Conservation (phyloP, 2,797 vertebrate species). For the Austrolebias charrua region DNA sequence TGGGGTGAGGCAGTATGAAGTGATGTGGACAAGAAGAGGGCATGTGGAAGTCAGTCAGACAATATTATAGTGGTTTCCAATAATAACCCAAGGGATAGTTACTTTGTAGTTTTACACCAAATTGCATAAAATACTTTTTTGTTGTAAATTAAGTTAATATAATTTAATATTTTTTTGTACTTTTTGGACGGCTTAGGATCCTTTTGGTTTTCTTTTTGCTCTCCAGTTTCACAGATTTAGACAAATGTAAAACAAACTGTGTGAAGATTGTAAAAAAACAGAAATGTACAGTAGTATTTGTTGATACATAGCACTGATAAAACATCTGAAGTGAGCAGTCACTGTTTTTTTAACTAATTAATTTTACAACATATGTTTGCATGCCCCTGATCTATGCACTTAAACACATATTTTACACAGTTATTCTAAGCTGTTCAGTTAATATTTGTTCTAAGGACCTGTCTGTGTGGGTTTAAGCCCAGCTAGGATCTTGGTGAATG, state of each 20-base stretch:
- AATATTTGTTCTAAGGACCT: slow-evolving; percentile 74
- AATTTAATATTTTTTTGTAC: slow-evolving; percentile 27
- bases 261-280: background rate
- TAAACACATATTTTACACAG: slow-evolving; percentile 57
- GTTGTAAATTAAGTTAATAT: background rate
- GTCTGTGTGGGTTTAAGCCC: slow-evolving; percentile 78
- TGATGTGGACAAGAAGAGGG: slow-evolving; percentile 40
- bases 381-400: slow-evolving; percentile 62
- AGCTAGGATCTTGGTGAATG: slow-evolving; percentile 70
- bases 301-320: background rate
- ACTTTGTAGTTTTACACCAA: slow-evolving; percentile 35
- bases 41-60: slow-evolving; percentile 34
- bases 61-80: slow-evolving; percentile 50
- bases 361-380: slow-evolving; percentile 65
- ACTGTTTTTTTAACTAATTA: slow-evolving; percentile 56
- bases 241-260: too few relatives aligned
- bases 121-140: slow-evolving; percentile 31
- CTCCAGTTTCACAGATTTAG: too few relatives aligned
- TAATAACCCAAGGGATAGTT: slow-evolving; percentile 41
- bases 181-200: slow-evolving; percentile 35
- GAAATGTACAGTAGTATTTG: background rate
- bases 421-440: slow-evolving; percentile 65
- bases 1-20: slow-evolving; percentile 42
- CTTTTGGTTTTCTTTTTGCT: slow-evolving; percentile 1
- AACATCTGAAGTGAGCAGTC: slow-evolving; percentile 17